A percentile compares a stretch with the other conserved stretches of the same genome.
Conservation (phyloP, 2,113 vertebrate genomes). For the Dicentrarchus labrax region DNA sequence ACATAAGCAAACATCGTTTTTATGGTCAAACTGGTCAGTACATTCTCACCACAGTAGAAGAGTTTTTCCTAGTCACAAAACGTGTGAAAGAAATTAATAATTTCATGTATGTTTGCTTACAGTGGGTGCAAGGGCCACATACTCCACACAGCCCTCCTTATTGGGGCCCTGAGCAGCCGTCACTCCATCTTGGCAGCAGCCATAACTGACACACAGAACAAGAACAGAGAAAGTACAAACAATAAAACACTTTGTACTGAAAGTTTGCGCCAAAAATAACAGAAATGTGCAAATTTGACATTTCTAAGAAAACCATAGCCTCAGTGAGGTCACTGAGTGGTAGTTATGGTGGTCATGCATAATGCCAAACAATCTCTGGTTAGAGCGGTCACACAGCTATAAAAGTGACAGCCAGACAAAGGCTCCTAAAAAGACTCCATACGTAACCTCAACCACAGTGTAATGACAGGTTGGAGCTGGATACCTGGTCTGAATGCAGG, state of each 20-base stretch:
- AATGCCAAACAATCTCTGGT: conserved; percentile 11
- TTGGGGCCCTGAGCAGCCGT: conserved; percentile 86
- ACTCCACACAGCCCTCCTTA: conserved; percentile 86
- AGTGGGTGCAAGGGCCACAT: conserved; percentile 51
- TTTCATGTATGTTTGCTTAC: conserved; percentile 77
- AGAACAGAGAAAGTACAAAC: not conserved
- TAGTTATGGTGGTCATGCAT: not conserved
- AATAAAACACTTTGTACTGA: conserved; percentile 31
- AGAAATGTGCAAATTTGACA: conserved; percentile 1
- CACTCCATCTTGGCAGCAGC: conserved; percentile 92
- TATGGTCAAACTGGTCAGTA: not conserved
- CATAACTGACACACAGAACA: conserved; percentile 83
- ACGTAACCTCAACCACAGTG: not conserved
- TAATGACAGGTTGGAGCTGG: conserved; percentile 29
- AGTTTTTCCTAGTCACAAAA: too few species aligned
- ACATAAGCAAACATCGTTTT: not conserved
- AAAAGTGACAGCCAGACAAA: conserved; percentile 23
- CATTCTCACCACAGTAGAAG: not conserved
- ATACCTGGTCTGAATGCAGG: conserved; percentile 78
- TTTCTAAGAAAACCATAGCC: conserved; percentile 20
- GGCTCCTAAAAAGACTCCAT: not conserved
- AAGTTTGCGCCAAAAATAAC: conserved; percentile 20
- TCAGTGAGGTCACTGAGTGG: not conserved
- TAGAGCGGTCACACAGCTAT: not conserved
- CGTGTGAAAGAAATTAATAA: not conserved